Evolutionary conservation across 2,797 vertebrate genomes (phyloP), one percentile per base, ranked within the genome.

Genomic region (Acanthurus leucopareius): DNA sequence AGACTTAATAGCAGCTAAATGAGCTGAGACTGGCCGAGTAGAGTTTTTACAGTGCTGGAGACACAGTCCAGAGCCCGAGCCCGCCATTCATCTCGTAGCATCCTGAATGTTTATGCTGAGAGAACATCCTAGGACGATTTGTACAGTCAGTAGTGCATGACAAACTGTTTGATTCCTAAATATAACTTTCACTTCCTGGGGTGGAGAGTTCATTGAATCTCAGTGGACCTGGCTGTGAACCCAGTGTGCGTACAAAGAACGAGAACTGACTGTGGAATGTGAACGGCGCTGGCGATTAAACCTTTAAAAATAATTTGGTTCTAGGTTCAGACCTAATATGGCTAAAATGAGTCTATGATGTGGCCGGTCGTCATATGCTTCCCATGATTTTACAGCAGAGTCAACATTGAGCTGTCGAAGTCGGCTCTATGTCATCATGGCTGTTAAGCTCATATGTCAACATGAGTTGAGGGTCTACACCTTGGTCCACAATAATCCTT

Each of bases 51-150:
- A 62, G 79, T 53, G 67, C 65, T 65, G 77, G 71, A 92, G 88
- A 94, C 88, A 90, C 49, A 89, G 82, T 89, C 89, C 94, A 94
- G 93, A 93, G 66, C 70, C 44, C 49, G 10, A 11, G 28, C 73
- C 62, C 45, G 0, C 64, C 80, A 89, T 87, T 69, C 80, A 68
- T 93, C 88, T 79, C 42, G 0, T 68, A 64, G 80, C 75, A 77
- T 68, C 69, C 73, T 1, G 1, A 73, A 16, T 92, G 90, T 93
- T 93, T 93, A 91, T 69, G 76, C 75, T 67, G 72, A 5, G 78
- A 77, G 40, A 90, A 91, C 89, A 92, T 93, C 89, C 87, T 75
- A 64, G 69, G 57, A 86, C 71, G 0, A 87, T 92, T 88, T 93
- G 85, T 91, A 77, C 70, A 80, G 68, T 77, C 68, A 54, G 48